Evolutionary conservation across 1,140 invertebrate genomes (phyloP).

Genomic region (Berghia stephanieae): DNA sequence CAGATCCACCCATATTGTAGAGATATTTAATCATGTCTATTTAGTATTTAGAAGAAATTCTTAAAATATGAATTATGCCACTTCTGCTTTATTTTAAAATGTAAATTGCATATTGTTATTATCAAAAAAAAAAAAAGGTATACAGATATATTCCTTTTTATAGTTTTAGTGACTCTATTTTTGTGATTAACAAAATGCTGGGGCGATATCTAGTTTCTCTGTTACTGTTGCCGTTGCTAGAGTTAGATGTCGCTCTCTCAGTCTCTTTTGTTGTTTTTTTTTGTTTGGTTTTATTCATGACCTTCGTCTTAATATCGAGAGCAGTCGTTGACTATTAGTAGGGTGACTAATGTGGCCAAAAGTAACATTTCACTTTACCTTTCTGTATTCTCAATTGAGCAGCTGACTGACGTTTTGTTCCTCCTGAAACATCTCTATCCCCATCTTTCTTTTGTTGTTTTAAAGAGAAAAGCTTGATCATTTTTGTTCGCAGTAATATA

Average conservation of each 20-base stretch:
- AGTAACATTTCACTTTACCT: slow-evolving; percentile 73
- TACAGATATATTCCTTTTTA: no score
- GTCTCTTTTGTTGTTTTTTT: neutral
- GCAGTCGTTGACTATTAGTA: neutral
- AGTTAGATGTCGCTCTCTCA: neutral
- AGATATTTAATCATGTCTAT: no score
- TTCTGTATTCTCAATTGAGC: slow-evolving; percentile 96
- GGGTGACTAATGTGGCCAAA: neutral
- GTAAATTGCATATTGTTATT: no score
- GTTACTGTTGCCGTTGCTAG: neutral
- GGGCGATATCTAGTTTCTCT: no score
- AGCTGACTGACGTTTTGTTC: slow-evolving; percentile 86
- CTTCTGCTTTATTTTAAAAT: no score
- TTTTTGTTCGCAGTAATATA: no score
- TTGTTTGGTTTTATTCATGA: neutral
- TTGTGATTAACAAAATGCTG: no score
- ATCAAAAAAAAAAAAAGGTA: no score
- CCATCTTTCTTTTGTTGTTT: slow-evolving; percentile 99
- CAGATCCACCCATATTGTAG: no score
- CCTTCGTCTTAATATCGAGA: neutral
- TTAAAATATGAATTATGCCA: no score
- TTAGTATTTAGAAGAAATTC: no score
- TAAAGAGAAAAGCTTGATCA: slow-evolving; percentile 98
- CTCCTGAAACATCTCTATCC: slow-evolving; percentile 73
- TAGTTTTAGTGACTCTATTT: no score